These are phyloP conservation scores for Microplitis deprimator DNA, from an alignment of 2,888 invertebrate genomes.

Conservation along the genomic window DNA sequence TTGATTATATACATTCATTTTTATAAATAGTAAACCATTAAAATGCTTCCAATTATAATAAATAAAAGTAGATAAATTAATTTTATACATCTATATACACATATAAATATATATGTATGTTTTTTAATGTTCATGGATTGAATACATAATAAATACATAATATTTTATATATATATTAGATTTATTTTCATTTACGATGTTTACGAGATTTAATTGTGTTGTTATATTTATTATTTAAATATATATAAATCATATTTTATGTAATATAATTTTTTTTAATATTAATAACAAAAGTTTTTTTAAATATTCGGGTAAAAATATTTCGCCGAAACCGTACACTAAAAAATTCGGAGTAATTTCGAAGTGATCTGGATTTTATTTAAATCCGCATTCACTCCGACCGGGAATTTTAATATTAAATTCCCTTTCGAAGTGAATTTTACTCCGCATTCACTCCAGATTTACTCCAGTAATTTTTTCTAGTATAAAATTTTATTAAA, in stretches of 20 bases:
- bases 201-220: not conserved
- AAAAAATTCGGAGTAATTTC: too few relatives aligned
- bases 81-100: not conserved
- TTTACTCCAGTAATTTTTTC: too few relatives aligned
- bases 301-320: too few relatives aligned
- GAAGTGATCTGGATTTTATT: too few relatives aligned
- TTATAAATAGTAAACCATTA: not conserved
- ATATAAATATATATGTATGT: not conserved
- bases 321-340: too few relatives aligned
- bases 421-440: too few relatives aligned
- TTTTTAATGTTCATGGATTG: slow-evolving; percentile 47
- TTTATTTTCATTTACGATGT: not conserved
- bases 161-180: slow-evolving; percentile 21
- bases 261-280: not conserved
- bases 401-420: too few relatives aligned
- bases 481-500: too few relatives aligned
- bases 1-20: not conserved
- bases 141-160: slow-evolving; percentile 44
- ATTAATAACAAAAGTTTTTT: too few relatives aligned
- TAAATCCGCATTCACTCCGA: too few relatives aligned
- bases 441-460: too few relatives aligned
- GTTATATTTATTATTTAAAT: not conserved
- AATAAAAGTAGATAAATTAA: slow-evolving; percentile 15
- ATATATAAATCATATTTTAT: not conserved
- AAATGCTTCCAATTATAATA: slow-evolving; percentile 2